phyloP scores from a whole-genome alignment of 2,888 invertebrate genomes.

The Sipha maydis region DNA sequence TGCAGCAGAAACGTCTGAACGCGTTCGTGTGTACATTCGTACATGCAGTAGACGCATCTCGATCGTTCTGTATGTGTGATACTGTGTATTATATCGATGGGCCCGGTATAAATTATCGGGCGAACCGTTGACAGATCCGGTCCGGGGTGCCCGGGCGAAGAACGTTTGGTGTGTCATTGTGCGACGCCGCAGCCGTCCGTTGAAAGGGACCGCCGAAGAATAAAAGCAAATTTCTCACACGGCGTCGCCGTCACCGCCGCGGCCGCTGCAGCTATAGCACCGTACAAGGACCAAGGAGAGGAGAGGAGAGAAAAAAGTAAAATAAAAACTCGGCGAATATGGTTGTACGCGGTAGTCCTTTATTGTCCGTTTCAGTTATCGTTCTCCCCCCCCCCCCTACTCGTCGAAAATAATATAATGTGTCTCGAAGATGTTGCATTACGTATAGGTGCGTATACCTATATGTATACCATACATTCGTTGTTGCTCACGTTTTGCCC shows the following conservation, averaged over 20 bases:
- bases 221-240: slow-evolving; percentile 54
- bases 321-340: neutral
- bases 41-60: neutral
- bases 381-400: neutral
- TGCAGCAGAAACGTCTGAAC: too few relatives aligned
- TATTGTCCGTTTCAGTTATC: neutral
- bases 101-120: slow-evolving; percentile 48
- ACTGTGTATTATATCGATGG: neutral
- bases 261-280: neutral
- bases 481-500: slow-evolving; percentile 7
- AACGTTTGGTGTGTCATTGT: slow-evolving; percentile 56
- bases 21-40: too few relatives aligned
- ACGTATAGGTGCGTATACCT: neutral
- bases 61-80: neutral
- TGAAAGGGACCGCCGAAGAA: slow-evolving; percentile 59
- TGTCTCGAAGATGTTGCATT: neutral
- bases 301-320: neutral
- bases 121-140: slow-evolving; percentile 60
- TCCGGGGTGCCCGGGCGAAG: slow-evolving; percentile 47
- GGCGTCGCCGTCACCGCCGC: neutral
- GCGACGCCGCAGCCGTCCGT: slow-evolving; percentile 34
- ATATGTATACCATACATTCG: neutral
- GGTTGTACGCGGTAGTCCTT: neutral
- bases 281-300: neutral
- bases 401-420: neutral